Evolutionary conservation across 2,113 vertebrate genomes (phyloP).

Genomic region (Rousettus leschenaultii): DNA sequence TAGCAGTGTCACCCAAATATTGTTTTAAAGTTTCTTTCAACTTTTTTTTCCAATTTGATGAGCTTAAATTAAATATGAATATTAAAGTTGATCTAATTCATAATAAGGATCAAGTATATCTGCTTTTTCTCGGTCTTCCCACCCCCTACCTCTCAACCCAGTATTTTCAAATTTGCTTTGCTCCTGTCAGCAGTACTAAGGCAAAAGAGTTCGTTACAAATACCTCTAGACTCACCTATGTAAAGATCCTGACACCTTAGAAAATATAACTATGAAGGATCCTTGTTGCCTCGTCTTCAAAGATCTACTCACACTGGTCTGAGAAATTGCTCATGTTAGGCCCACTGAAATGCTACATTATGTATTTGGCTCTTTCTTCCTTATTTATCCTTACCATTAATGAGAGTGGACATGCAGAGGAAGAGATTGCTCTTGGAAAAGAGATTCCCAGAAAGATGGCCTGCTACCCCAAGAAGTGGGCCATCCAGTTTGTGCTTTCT

Average conservation of each 20-base stretch:
- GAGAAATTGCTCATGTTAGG: background rate
- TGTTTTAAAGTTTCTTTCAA: conserved; percentile 1
- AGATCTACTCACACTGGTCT: background rate
- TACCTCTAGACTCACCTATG: background rate
- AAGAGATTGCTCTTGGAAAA: background rate
- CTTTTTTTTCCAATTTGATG: background rate
- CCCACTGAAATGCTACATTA: background rate
- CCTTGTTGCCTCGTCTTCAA: background rate
- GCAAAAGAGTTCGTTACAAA: background rate
- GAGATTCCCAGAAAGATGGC: background rate
- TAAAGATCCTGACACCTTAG: background rate
- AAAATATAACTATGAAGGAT: rapidly evolving
- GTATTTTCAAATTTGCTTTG: background rate
- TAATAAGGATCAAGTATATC: background rate
- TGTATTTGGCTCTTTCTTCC: background rate
- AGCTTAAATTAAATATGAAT: conserved; percentile 17
- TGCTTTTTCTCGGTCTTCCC: background rate
- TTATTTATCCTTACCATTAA: background rate
- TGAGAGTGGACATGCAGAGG: background rate
- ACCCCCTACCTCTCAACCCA: background rate
- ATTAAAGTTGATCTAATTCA: background rate
- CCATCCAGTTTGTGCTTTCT: background rate
- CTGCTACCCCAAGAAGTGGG: background rate
- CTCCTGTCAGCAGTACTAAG: background rate
- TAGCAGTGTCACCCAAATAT: background rate